A percentile compares a stretch with the other conserved stretches of the same genome.
These are phyloP conservation scores for Heliconius sara DNA, from an alignment of 2,888 invertebrate genomes.

Conservation along the genomic window DNA sequence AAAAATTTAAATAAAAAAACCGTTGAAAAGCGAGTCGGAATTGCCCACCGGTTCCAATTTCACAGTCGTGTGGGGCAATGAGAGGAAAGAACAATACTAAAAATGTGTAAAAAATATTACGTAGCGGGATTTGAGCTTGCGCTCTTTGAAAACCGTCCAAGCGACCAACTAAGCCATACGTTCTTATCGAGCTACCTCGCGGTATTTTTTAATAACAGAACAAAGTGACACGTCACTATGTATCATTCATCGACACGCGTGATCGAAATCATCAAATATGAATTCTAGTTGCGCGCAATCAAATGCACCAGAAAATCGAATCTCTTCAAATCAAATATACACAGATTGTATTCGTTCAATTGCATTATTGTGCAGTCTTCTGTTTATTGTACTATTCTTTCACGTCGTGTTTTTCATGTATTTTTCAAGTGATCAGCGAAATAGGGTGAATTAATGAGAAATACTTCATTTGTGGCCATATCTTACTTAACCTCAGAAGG, in stretches of 20 bases:
- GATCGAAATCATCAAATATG: conserved; percentile 35
- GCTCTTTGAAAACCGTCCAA: too few relatives aligned
- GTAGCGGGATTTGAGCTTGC: too few relatives aligned
- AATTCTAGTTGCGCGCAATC: conserved; percentile 43
- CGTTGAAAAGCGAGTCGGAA: too few relatives aligned
- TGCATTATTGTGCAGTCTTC: conserved; percentile 34
- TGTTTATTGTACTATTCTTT: conserved; percentile 5
- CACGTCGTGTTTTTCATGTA: background rate
- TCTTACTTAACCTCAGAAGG: background rate
- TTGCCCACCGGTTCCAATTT: too few relatives aligned
- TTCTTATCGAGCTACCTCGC: too few relatives aligned
- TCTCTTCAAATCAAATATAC: conserved; percentile 44
- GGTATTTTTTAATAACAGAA: background rate
- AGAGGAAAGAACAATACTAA: too few relatives aligned
- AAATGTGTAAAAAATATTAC: too few relatives aligned
- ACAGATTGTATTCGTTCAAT: conserved; percentile 42
- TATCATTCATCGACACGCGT: background rate
- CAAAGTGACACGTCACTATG: background rate
- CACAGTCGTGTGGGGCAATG: too few relatives aligned
- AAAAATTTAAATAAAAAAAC: too few relatives aligned
- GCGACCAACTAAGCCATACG: too few relatives aligned
- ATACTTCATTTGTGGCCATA: background rate
- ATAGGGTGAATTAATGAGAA: too few relatives aligned
- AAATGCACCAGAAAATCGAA: conserved; percentile 44
- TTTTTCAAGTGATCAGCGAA: background rate